Evolutionary conservation across 2,113 vertebrate species (phyloP).

Genomic region (Apteryx owenii): DNA sequence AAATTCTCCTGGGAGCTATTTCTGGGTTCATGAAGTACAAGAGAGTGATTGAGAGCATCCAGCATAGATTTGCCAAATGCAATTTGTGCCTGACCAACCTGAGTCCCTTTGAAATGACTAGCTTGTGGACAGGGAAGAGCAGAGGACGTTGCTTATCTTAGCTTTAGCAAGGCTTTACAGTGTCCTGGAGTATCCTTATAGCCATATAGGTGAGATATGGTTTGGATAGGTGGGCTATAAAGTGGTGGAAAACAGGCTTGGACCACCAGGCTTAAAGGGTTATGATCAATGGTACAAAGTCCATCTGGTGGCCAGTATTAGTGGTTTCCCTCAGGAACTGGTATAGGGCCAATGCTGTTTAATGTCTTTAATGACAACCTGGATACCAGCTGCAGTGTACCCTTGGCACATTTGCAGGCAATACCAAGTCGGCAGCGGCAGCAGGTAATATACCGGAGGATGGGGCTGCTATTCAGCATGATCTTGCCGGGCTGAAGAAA

Average conservation of each 20-base stretch:
- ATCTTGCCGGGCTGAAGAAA: not conserved
- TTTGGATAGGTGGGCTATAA: not conserved
- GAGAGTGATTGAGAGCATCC: not conserved
- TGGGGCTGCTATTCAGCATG: not conserved
- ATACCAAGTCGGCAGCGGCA: fast-evolving
- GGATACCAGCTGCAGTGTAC: not conserved
- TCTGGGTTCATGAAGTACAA: not conserved
- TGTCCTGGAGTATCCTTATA: not conserved
- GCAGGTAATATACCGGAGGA: not conserved
- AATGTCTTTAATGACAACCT: fast-evolving
- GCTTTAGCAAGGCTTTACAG: not conserved
- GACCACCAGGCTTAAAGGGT: fast-evolving
- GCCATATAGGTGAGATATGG: fast-evolving
- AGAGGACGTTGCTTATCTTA: not conserved
- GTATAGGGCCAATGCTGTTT: fast-evolving
- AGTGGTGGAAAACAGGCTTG: not conserved
- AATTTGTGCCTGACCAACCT: not conserved
- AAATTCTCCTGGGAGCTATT: not conserved
- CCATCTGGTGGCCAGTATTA: fast-evolving
- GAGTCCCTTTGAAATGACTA: not conserved
- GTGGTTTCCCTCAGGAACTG: not conserved
- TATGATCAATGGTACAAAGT: fast-evolving
- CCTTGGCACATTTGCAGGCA: not conserved
- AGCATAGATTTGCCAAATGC: not conserved
- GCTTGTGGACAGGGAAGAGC: not conserved